Percentiles rank a stretch among this genome's conserved stretches.
These are phyloP conservation scores for rabbit (Oryctolagus cuniculus) DNA, from an alignment of 2,113 vertebrate species.

Conservation along the genomic window DNA sequence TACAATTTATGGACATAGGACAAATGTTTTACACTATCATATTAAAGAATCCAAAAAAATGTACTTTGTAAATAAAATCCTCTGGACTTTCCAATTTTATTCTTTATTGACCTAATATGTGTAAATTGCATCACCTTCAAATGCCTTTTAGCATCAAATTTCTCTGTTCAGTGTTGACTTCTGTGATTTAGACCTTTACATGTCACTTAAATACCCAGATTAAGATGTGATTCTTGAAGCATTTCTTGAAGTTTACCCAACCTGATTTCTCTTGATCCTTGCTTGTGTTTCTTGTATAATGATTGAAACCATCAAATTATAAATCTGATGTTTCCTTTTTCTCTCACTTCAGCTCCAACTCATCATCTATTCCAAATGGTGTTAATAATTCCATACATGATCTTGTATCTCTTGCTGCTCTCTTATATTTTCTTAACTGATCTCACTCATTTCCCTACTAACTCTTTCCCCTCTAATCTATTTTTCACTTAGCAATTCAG, in stretches of 20 bases:
- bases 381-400: neutral
- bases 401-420: neutral
- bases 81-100: neutral
- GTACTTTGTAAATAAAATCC: neutral
- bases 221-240: neutral
- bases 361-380: neutral
- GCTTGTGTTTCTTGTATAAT: neutral
- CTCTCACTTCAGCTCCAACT: neutral
- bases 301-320: neutral
- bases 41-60: constrained; percentile 7
- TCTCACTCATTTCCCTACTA: neutral
- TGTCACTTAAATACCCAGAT: neutral
- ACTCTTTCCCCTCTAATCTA: fast-evolving
- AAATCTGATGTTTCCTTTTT: neutral
- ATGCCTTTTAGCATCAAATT: neutral
- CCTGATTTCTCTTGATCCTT: neutral
- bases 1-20: neutral
- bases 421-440: neutral
- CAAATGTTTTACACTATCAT: neutral
- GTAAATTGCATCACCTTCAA: neutral
- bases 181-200: neutral
- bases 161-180: neutral
- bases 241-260: neutral
- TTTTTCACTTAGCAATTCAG: neutral
- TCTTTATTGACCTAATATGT: neutral